phyloP scores from a whole-genome alignment of 1,140 invertebrate species.

The Solenopsis fugax region DNA sequence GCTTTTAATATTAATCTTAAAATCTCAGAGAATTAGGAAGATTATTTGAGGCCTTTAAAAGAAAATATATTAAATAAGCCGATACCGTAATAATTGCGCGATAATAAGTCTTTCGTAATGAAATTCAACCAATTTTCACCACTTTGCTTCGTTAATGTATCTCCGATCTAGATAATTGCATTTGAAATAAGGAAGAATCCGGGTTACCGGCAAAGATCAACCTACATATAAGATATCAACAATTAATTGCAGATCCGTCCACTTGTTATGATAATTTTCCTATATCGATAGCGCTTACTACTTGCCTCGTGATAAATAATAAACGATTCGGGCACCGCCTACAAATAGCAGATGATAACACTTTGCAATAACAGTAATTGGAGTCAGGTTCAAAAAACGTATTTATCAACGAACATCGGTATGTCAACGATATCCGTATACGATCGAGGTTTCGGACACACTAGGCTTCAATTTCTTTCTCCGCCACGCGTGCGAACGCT shows the following conservation, averaged over 20 bases:
- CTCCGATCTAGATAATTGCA: slow-evolving; percentile 18
- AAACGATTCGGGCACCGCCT: not conserved
- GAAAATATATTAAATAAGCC: not conserved
- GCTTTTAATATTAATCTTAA: not conserved
- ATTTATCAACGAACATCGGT: slow-evolving; percentile 25
- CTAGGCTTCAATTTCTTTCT: slow-evolving; percentile 51
- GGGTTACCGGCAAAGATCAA: slow-evolving; percentile 35
- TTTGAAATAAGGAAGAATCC: slow-evolving; percentile 33
- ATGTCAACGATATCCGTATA: slow-evolving; percentile 50
- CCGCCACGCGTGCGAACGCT: not conserved
- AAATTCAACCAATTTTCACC: slow-evolving; percentile 7
- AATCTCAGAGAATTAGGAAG: not conserved
- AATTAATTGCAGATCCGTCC: slow-evolving; percentile 38
- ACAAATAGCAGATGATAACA: not conserved
- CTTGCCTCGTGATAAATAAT: not conserved
- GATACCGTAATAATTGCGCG: not conserved
- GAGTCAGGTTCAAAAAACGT: not conserved
- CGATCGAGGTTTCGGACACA: slow-evolving; percentile 59
- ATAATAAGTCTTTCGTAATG: slow-evolving; percentile 3
- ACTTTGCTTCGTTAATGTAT: slow-evolving; percentile 29
- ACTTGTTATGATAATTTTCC: not conserved
- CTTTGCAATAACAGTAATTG: slow-evolving; percentile 28
- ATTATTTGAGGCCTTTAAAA: not conserved
- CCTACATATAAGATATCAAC: slow-evolving; percentile 51
- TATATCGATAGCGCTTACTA: slow-evolving; percentile 19